Base-by-base conservation (phyloP, 2,888 invertebrate species). In the Pterobdella sp. region DNA sequence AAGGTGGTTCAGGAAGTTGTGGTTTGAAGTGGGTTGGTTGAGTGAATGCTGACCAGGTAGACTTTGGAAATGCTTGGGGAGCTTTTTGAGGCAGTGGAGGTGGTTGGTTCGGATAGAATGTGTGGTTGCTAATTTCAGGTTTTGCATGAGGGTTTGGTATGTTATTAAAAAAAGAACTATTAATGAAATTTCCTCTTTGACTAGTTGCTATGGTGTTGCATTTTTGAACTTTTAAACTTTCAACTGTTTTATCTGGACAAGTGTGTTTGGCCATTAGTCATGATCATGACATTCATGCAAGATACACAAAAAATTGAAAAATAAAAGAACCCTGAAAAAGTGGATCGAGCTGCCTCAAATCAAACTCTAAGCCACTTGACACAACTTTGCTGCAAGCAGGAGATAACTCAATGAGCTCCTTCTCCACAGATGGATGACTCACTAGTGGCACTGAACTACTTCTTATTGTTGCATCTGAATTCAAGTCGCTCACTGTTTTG, bases 381-480 rank as follows among this genome's bases (percentile, higher is more conserved):
- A 32, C 32, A n/a, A 26, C 32, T 34, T 71, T 56, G 36, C 63
- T 71, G 37, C 26, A 22, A 26, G 71, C 71, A 35, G 71, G 71
- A 32, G 71, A 71, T n/a, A 71, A 56, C 63, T 71, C 63, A 34
- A 71, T 71, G 31, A 71, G 63, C 36, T 71, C 71, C 26, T 63
- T 63, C 29, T 63, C 36, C 26, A 32, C 18, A 10, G 36, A 36
- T 1, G 42, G n/a, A 69, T 10, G 31, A 35, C 56, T 37, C 31
- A 52, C 52, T 63, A 56, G 63, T 7, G 71, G 71, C 31, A 71
- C 71, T 1, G 71, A 71, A 35, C 34, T 31, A 71, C 71, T 71
- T 35, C 71, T n/a, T 18, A 32, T 52, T n/a, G 35, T n/a, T 36
- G 63, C 63, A 32, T 71, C 71, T 18, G 63, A 35, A n/a, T 32